Conservation (phyloP, 2,888 invertebrate species). For the Capitulum mitella region DNA sequence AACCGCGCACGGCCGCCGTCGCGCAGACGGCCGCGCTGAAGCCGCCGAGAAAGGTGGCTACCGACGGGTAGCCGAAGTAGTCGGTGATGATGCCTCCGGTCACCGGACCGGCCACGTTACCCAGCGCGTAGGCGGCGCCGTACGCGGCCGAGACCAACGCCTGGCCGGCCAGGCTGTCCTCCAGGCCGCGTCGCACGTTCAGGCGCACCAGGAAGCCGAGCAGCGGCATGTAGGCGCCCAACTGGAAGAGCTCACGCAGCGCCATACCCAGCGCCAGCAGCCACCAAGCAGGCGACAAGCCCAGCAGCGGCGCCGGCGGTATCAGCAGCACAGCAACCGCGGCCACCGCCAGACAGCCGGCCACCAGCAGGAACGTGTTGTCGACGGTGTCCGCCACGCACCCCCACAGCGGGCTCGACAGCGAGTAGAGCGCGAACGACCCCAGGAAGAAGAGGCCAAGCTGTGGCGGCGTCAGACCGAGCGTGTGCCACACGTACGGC, state of each 20-base stretch:
- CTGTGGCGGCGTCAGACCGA: background rate
- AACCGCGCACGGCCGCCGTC: too few relatives aligned
- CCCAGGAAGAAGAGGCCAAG: slow-evolving; percentile 5
- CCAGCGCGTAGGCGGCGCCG: background rate
- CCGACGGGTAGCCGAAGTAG: background rate
- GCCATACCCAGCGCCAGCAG: background rate
- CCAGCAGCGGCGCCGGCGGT: background rate
- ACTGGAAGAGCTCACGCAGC: background rate
- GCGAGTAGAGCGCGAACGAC: background rate
- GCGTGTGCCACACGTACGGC: background rate
- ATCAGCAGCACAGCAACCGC: background rate
- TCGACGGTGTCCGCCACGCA: background rate
- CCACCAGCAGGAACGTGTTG: background rate
- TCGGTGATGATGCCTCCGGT: background rate
- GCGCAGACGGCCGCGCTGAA: too few relatives aligned
- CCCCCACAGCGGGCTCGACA: background rate
- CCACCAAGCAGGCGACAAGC: background rate
- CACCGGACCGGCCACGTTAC: background rate
- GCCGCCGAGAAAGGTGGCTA: too few relatives aligned
- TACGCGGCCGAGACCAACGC: background rate
- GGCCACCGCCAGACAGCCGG: background rate
- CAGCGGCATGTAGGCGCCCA: background rate
- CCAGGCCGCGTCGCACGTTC: background rate
- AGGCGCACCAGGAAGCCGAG: background rate
- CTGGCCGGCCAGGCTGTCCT: background rate